Evolutionary conservation across 2,888 invertebrate species (phyloP).

Genomic region (Apomyelois bistriatella): DNA sequence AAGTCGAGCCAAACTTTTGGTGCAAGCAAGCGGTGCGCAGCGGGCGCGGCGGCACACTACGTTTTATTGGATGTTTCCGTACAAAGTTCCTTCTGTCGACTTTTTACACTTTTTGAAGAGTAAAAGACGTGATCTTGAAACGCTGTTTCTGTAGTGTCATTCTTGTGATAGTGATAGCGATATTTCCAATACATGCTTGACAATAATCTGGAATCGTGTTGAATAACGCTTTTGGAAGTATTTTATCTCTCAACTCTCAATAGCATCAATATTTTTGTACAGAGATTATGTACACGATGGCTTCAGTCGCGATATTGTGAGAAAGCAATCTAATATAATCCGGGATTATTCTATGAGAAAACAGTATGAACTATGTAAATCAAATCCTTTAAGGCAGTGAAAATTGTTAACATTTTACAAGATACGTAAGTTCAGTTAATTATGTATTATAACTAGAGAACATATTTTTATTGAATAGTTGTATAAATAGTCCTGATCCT

Average conservation of each 20-base stretch:
- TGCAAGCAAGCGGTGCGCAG: constrained; percentile 46
- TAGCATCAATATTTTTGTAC: constrained; percentile 2
- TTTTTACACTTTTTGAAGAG: constrained; percentile 46
- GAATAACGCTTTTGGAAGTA: background rate
- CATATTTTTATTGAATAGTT: too few relatives aligned
- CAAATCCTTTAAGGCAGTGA: too few relatives aligned
- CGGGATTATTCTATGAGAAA: constrained; percentile 17
- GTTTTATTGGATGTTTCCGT: constrained; percentile 71
- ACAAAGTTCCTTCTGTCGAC: constrained; percentile 55
- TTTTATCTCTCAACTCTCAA: background rate
- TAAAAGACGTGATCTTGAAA: constrained; percentile 51
- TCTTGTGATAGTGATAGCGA: constrained; percentile 4
- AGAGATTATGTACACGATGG: background rate
- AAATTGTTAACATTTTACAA: too few relatives aligned
- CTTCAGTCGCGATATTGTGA: background rate
- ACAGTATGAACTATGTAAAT: constrained; percentile 30
- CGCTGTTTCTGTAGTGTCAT: constrained; percentile 34
- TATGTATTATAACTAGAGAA: too few relatives aligned
- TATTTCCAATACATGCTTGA: background rate
- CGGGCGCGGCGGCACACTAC: constrained; percentile 48
- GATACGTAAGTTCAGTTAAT: too few relatives aligned
- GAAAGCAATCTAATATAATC: background rate
- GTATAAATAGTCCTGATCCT: too few relatives aligned
- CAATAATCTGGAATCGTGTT: background rate
- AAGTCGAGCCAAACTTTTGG: constrained; percentile 52